A percentile compares a stretch with the other conserved stretches of the same genome.
Conservation (phyloP, 2,888 invertebrate species). For the Plebejus melissa region DNA sequence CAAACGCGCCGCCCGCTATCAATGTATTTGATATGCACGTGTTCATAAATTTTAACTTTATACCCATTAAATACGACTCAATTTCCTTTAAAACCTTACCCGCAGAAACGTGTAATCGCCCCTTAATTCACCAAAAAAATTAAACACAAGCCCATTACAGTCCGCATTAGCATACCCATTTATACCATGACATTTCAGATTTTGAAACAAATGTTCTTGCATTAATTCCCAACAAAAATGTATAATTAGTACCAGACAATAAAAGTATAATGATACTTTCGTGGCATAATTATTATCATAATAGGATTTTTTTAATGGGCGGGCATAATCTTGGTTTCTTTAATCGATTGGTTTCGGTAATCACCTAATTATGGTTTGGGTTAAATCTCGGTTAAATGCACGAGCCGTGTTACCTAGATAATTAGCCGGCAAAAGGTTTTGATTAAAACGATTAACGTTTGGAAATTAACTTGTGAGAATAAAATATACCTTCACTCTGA, state of each 20-base stretch:
- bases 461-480: constrained; percentile 7
- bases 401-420: constrained; percentile 44
- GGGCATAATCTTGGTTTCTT: constrained; percentile 73
- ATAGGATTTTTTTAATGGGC: constrained; percentile 74
- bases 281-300: constrained; percentile 79
- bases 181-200: constrained; percentile 78
- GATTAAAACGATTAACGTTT: constrained; percentile 19
- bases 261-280: constrained; percentile 78
- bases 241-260: constrained; percentile 79
- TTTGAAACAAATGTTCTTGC: constrained; percentile 76
- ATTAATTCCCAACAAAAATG: constrained; percentile 79
- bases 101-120: neutral
- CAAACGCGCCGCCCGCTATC: constrained; percentile 5
- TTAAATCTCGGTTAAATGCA: constrained; percentile 73
- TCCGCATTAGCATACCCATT: constrained; percentile 75
- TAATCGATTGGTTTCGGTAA: constrained; percentile 79
- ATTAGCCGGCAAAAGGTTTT: constrained; percentile 45
- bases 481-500: neutral
- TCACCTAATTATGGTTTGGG: constrained; percentile 74
- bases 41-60: neutral
- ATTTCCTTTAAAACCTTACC: neutral
- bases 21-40: neutral
- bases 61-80: neutral
- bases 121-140: constrained; percentile 24
- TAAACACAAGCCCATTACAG: constrained; percentile 63